Evolutionary conservation across 2,797 vertebrate genomes (phyloP), one percentile per base, ranked within the genome.

Genomic region (Artibeus jamaicensis): DNA sequence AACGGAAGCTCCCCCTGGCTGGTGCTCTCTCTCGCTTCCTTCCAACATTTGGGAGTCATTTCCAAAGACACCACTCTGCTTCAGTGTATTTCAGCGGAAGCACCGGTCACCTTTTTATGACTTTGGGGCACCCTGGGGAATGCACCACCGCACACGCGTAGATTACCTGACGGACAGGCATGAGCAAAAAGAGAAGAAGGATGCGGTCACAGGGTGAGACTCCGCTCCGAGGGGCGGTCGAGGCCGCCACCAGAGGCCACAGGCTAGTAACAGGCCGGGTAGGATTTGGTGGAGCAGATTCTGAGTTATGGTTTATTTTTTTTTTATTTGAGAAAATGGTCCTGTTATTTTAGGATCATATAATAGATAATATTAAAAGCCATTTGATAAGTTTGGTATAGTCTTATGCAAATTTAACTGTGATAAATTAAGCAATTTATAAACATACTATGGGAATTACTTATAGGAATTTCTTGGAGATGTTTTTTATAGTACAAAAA

Each of bases 331-430:
- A 74, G 15, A 89, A 92, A 67, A 89, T 73, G 12, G 9, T 65
- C 59, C 29, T 39, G 53, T 84, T 84, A 86, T 91, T 91, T 91
- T n/a, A 70, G 37, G 4, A 55, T 84, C 59, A 67, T 26, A 71
- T 26, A 92, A 42, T n/a, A 32, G 18, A 94, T 91, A 70, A 77
- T 62, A 88, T 37, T 83, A 77, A 70, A 87, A 39, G 32, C 86
- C 67, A 37, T 34, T 84, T 55, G 29, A 62, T 71, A 67, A 62
- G 1, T 68, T 81, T 2, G 34, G 15, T 39, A 29, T 86, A 57
- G 85, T 50, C 76, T n/a, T 24, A 44, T 21, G 2, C 67, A 85
- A 89, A 53, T 46, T 24, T 83, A 84, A 89, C 44, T 85, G 15
- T 46, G 39, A 67, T 86, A 87, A 95, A 44, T 90, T 78, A 93